phyloP scores from a whole-genome alignment of 2,797 vertebrate species.

The Notolepis coatsorum region DNA sequence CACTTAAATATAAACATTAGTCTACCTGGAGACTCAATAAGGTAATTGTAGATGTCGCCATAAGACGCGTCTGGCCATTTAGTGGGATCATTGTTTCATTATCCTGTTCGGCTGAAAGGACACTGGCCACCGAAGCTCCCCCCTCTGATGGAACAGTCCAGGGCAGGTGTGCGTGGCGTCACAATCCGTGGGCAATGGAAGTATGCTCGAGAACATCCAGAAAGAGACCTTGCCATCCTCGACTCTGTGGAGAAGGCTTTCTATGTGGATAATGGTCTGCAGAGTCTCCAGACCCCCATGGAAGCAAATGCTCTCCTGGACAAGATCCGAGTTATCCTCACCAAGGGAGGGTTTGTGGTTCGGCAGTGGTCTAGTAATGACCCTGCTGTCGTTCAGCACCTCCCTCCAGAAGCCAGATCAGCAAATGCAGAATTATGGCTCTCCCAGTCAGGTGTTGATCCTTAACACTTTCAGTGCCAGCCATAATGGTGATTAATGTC shows the following conservation, averaged over 20 bases:
- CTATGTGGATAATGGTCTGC: conserved; percentile 15
- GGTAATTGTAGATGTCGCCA: too few species aligned
- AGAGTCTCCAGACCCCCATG: not conserved
- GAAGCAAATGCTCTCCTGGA: not conserved
- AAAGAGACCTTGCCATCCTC: not conserved
- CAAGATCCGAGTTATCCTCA: not conserved
- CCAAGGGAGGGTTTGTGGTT: conserved; percentile 3
- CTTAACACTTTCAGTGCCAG: too few species aligned
- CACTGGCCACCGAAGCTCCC: not conserved
- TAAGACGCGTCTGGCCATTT: too few species aligned
- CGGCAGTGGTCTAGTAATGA: conserved; percentile 9
- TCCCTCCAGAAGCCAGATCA: not conserved
- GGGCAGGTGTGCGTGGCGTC: too few species aligned
- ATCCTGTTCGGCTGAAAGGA: too few species aligned
- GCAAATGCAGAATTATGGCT: not conserved
- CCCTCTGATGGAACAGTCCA: too few species aligned
- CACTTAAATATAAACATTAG: too few species aligned
- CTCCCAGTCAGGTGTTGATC: not conserved
- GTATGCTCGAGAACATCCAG: not conserved
- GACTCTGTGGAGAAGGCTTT: not conserved
- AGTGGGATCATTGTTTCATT: too few species aligned
- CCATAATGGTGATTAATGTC: too few species aligned
- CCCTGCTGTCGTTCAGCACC: not conserved
- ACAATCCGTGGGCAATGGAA: conserved; percentile 1
- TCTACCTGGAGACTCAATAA: too few species aligned